Base-by-base conservation (phyloP, 2,113 vertebrate genomes). In the Solenodon paradoxus region DNA sequence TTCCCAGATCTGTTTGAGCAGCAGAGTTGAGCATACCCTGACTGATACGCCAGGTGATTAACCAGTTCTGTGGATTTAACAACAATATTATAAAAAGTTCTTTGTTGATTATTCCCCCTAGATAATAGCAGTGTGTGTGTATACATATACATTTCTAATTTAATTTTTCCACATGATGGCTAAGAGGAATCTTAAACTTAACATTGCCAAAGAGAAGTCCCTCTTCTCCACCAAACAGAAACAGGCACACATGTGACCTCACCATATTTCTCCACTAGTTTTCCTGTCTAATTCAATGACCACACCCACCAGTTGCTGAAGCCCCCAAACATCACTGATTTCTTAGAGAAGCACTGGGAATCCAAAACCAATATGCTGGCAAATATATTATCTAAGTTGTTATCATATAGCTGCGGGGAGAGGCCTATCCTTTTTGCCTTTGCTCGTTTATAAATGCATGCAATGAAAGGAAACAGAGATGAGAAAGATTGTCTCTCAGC, bases 291-390 rank as follows among this genome's bases (percentile, higher is more conserved):
- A 95, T 42, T 63, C 89, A 92, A 87, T 64, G 19, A 16, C 24
- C n/a, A 47, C 42, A 69, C n/a, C 5, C 53, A 2, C 8, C 51
- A 47, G 40, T 28, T 68, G 30, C 12, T 94, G n/a, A 86, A 78
- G 20, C 42, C 92, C 51, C 40, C 53, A 94, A 84, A 26, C 57
- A 51, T 40, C 20, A 22, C 20, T 82, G 68, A 82, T 82, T 81
- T 88, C 38, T 88, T 78, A 94, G 17, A 88, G 28, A 88, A 81
- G 20, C 66, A 93, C 85, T n/a, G 93, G 49, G 51, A 95, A 87
- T 80, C 26, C 64, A 88, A 92, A 45, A 9, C 88, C 51, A 42
- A 28, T 28, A 42, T 9, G 22, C 7, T 47, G 28, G 38, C 32
- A 74, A 86, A 79, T 11, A 78, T 63, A 38, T 32, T 61, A 13